Percentiles rank a stretch among this genome's conserved stretches.
Evolutionary conservation across 2,113 vertebrate genomes (phyloP).

Genomic region (Forbesichthys papilliferus): DNA sequence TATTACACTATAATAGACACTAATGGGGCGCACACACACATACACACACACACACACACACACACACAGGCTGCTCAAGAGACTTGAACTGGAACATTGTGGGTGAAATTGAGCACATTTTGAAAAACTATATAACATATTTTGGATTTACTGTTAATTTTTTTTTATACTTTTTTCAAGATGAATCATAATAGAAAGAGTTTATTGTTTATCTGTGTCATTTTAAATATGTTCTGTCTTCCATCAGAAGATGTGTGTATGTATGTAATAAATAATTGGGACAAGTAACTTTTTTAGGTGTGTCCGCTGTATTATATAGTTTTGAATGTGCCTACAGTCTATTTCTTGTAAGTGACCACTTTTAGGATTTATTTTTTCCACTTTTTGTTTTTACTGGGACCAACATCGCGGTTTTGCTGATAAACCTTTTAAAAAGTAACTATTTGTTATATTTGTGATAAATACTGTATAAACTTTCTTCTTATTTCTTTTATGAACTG

Average conservation of each 20-base stretch:
- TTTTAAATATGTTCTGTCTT: constrained; percentile 54
- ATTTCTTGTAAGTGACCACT: constrained; percentile 63
- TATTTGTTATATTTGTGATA: constrained; percentile 67
- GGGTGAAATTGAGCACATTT: constrained; percentile 45
- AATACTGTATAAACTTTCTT: constrained; percentile 65
- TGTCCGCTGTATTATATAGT: constrained; percentile 63
- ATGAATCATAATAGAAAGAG: constrained; percentile 35
- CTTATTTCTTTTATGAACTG: constrained; percentile 59
- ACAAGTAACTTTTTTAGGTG: constrained; percentile 57
- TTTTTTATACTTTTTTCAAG: constrained; percentile 33
- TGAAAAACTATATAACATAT: constrained; percentile 36
- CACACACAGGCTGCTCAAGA: constrained; percentile 41
- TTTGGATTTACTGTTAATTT: constrained; percentile 37
- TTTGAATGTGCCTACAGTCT: constrained; percentile 57
- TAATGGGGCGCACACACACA: constrained; percentile 1
- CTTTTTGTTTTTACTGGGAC: constrained; percentile 70
- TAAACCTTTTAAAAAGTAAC: constrained; percentile 69
- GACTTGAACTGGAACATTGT: constrained; percentile 63
- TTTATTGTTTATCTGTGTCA: constrained; percentile 51
- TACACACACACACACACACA: constrained; percentile 11
- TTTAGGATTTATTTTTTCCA: constrained; percentile 39
- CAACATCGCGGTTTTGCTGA: constrained; percentile 64
- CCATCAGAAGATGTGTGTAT: constrained; percentile 46
- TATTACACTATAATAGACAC: constrained; percentile 88
- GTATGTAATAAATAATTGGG: constrained; percentile 56